Base-by-base conservation (phyloP, 2,113 vertebrate genomes). In the Falcunculus frontatus region DNA sequence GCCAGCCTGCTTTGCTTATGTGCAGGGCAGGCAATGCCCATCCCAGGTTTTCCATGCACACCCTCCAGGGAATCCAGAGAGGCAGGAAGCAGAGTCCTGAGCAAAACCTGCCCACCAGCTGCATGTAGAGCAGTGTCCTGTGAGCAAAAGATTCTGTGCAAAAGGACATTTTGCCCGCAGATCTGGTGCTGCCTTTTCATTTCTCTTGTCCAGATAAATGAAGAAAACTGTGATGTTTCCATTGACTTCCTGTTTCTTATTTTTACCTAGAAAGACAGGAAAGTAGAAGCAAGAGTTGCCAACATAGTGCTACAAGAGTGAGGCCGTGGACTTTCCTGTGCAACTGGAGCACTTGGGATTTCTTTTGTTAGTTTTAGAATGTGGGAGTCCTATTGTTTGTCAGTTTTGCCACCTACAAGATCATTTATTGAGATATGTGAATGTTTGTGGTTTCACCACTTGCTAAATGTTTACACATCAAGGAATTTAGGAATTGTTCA, bases 381-480 rank as follows among this genome's bases (percentile, higher is more conserved):
- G 62, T 83, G 37, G 23, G 59, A 94, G 62, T 55, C 70, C 41
- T 53, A 35, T 68, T 95, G 41, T 91, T 92, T 90, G 63, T 86
- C 75, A 59, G 82, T 82, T 90, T 94, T 63, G 55, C 67, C 79
- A 94, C 63, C 82, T 86, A 55, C 75, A 74, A 94, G 55, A 90
- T 87, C 19, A 17, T 77, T 65, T 70, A 13, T 30, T 70, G 86
- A 89, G 68, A 52, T 73, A 85, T 0, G 7, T 57, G 74, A 75
- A 84, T 65, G 33, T 47, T 89, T 92, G 64, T 87, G 75, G 81
- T 95, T 96, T 94, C 44, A 46, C 37, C 65, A 63, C 33, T 60
- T 80, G 78, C 70, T 75, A 59, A 87, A 73, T 87, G 65, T 81
- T 94, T 94, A 42, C 73, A 64, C 49, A n/a, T 67, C 56, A 60